Evolutionary conservation across 1,140 invertebrate genomes (phyloP), one percentile per base, ranked within the genome.

Genomic region (Magallana gigas): DNA sequence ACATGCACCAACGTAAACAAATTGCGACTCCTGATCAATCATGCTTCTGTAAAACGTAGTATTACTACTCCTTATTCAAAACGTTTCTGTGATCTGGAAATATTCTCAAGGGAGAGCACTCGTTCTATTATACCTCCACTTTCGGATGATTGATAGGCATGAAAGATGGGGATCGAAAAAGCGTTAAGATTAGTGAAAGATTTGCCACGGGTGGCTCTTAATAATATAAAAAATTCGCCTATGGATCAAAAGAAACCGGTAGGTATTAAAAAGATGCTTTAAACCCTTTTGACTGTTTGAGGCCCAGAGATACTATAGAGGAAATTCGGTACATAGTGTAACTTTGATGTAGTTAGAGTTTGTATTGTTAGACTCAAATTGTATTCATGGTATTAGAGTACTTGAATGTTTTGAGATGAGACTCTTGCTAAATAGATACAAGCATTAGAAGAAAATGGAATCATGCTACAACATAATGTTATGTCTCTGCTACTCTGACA

Each of bases 171-270:
- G 36, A 76, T 76, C 23, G 68, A 76, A 76, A 76, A 76, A 76
- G 93, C 92, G 6, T 68, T 92, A 71, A 90, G 87, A 18, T 82
- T 93, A 9, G 84, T 93, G n/a, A 84, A 88, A 68, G 87, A 89
- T 59, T 88, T 91, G 57, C 93, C 93, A 0, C 81, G 93, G 23
- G 92, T 93, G 48, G 84, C 87, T 36, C 58, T 93, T 1, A 83
- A 83, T 23, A 92, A 91, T 80, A 56, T 93, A 2, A 92, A 92
- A 86, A 90, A 90, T 84, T 76, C 93, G 23, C 92, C 90, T 8
- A 88, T 84, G 58, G 85, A 84, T 48, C 88, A 90, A 85, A 87
- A 89, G 88, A 92, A 93, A 90, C 71, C 36, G 56, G 76, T 83
- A 64, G 57, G 29, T 85, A 6, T 36, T 64, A n/a, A 64, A 7